These are phyloP conservation scores for Puffinus mauretanicus DNA, from an alignment of 2,113 vertebrate genomes.

Conservation along the genomic window DNA sequence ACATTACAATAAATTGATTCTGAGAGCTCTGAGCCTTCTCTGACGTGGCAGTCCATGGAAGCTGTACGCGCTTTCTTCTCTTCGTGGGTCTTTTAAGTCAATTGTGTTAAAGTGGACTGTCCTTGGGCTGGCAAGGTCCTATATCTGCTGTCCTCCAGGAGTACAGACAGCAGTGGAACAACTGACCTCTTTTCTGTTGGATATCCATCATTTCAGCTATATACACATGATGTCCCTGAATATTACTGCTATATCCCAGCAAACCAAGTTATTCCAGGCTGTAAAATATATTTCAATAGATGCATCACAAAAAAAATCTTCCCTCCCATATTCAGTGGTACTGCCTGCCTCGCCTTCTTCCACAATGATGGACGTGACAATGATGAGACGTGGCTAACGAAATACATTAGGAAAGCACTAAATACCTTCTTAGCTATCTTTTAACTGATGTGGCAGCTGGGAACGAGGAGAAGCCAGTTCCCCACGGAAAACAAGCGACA, in stretches of 20 bases:
- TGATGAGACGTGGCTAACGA: background rate
- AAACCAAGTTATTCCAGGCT: background rate
- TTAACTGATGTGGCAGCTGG: background rate
- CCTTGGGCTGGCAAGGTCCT: background rate
- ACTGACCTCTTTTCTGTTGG: background rate
- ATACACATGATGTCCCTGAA: background rate
- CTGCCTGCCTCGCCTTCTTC: background rate
- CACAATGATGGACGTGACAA: rapidly evolving
- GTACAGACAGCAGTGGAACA: background rate
- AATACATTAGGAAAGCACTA: background rate
- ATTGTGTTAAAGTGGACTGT: background rate
- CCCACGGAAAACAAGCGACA: rapidly evolving
- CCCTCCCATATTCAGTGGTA: background rate
- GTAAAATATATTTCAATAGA: background rate
- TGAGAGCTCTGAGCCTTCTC: background rate
- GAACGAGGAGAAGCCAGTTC: background rate
- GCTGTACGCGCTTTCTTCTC: background rate
- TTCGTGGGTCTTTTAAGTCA: background rate
- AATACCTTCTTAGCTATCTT: background rate
- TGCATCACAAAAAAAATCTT: background rate
- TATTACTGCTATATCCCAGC: background rate
- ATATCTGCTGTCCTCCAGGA: background rate
- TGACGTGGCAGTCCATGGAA: background rate
- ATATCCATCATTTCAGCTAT: background rate
- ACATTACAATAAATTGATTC: background rate